Conservation (phyloP, 2,888 invertebrate genomes). For the Peribatodes rhomboidaria region DNA sequence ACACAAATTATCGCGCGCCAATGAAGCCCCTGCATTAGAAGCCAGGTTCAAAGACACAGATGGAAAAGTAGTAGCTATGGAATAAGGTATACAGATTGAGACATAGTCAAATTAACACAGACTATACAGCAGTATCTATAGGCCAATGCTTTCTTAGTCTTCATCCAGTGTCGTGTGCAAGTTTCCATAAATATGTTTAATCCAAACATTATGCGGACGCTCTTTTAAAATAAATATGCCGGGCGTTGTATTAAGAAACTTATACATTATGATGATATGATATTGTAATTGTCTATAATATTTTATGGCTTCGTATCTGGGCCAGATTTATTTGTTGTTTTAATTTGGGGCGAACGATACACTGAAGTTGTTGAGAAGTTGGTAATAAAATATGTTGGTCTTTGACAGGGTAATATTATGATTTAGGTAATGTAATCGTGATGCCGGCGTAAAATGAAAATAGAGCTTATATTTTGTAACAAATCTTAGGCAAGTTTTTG, state of each 20-base stretch:
- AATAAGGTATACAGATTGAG: background rate
- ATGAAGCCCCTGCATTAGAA: too few species aligned
- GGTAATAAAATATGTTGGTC: background rate
- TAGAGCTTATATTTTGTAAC: conserved; percentile 1
- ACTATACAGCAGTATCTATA: conserved; percentile 4
- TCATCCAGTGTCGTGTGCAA: conserved; percentile 82
- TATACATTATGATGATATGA: conserved; percentile 52
- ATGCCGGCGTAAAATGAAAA: conserved; percentile 9
- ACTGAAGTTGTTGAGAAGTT: conserved; percentile 15
- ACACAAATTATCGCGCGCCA: too few species aligned
- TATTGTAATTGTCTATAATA: conserved; percentile 40
- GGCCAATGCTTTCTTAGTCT: conserved; percentile 24
- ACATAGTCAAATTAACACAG: conserved; percentile 8
- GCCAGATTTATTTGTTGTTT: conserved; percentile 36
- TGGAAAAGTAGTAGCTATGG: background rate
- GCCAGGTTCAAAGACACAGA: background rate
- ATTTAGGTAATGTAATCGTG: conserved; percentile 13
- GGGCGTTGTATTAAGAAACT: conserved; percentile 64
- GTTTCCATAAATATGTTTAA: conserved; percentile 85
- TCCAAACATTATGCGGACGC: conserved; percentile 81
- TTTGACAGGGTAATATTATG: conserved; percentile 21
- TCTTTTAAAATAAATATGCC: conserved; percentile 84
- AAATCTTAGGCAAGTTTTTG: background rate
- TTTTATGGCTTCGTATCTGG: conserved; percentile 37
- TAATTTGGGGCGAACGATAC: conserved; percentile 24